Base-by-base conservation (phyloP, 2,888 invertebrate species). In the Lucinisca nassula region DNA sequence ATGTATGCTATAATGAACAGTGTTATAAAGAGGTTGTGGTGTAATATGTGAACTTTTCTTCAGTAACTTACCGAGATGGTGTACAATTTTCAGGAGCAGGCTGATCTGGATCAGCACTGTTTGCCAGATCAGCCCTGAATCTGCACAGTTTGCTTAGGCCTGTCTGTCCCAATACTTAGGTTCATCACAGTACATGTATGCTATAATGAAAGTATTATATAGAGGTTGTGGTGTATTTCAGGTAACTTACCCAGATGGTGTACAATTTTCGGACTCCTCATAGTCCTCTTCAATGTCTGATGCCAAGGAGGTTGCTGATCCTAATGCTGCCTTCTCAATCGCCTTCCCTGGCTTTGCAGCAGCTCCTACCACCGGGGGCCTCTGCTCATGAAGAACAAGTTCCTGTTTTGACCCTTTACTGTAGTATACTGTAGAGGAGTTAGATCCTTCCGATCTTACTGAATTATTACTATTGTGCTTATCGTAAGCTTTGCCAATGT, bases 341-440 rank as follows among this genome's bases (percentile, higher is more conserved):
- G 77, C 81, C 67, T 70, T 88, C 17, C 67, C 75, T 10, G 75
- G 72, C 14, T 82, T 84, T 14, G 93, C 73, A 17, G 93, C 93
- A 17, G 94, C 93, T n/a, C 94, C 95, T 30, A 94, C 93, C 17
- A 93, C 94, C 12, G 92, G 87, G 0, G 93, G 93, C 49, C 95
- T 78, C 75, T 94, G 93, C 73, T 95, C 94, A 73, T 89, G 89
- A 35, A 93, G 49, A 79, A 89, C 82, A 72, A 90, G 77, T 40
- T 93, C 93, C 0, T 89, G 84, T 67, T 92, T 93, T 0, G 92
- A 92, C n/a, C 87, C 90, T 80, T 95, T 94, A 14, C 93, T 88
- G 73, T 94, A 95, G 84, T 92, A 94, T 8, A 92, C 76, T 0
- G 94, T 93, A 6, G 92, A 88, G 0, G 89, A 70, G 73, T 58